These are phyloP conservation scores for Tiaroga cobitis DNA, from an alignment of 2,797 vertebrate species.

Conservation along the genomic window DNA sequence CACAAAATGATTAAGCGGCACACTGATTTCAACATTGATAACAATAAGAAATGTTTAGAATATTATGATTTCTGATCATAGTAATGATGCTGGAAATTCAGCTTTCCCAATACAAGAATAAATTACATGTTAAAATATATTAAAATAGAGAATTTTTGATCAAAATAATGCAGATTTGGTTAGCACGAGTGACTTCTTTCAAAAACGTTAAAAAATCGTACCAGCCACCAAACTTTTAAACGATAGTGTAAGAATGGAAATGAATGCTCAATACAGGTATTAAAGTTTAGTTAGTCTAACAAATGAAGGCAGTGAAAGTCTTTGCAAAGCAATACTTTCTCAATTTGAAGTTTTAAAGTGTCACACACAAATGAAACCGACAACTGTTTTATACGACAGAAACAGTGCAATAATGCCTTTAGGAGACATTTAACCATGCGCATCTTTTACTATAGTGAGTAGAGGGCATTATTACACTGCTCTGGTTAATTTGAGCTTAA, in stretches of 20 bases:
- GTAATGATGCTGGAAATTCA: not conserved
- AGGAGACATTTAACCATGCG: slow-evolving; percentile 28
- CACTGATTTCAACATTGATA: not conserved
- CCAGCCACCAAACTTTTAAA: not conserved
- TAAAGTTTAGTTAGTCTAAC: not conserved
- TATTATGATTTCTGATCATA: not conserved
- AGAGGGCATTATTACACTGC: not conserved
- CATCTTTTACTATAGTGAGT: slow-evolving; percentile 10
- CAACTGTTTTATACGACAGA: not conserved
- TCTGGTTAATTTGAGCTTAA: slow-evolving; percentile 21
- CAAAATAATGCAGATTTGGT: not conserved
- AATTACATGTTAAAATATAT: not conserved
- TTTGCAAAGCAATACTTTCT: too few relatives aligned
- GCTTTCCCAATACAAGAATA: not conserved
- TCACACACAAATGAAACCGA: not conserved
- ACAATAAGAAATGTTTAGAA: not conserved
- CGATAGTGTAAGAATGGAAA: not conserved
- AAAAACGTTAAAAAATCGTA: too few relatives aligned
- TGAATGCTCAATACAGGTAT: not conserved
- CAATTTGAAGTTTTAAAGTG: not conserved
- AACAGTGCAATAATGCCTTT: not conserved
- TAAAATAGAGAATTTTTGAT: not conserved
- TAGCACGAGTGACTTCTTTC: not conserved
- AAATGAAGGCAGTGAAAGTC: too few relatives aligned
- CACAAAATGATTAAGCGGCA: not conserved